Evolutionary conservation across 2,797 vertebrate species (phyloP).

Genomic region (Xenentodon cancila): DNA sequence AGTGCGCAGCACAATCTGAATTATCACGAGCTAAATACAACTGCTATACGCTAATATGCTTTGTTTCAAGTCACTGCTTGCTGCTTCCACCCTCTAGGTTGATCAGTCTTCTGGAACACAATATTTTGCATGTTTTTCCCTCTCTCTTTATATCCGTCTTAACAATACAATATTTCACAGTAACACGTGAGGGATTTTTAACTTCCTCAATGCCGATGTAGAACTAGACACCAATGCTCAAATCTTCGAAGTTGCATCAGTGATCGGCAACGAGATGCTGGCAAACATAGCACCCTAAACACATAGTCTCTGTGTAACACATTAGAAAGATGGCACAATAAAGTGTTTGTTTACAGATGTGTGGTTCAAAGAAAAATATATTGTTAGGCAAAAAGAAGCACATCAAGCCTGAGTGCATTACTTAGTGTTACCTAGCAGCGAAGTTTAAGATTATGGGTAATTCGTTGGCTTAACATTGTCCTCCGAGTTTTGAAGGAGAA

Average conservation of each 20-base stretch:
- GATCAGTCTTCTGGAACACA: conserved; percentile 14
- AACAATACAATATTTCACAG: neutral
- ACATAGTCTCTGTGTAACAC: too few relatives aligned
- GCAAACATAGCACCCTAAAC: neutral
- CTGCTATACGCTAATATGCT: conserved; percentile 26
- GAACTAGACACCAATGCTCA: neutral
- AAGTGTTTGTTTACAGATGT: too few relatives aligned
- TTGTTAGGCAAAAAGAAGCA: too few relatives aligned
- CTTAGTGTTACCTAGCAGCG: too few relatives aligned
- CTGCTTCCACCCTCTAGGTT: conserved; percentile 54
- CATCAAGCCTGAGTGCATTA: too few relatives aligned
- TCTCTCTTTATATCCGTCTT: neutral
- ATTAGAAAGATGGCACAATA: too few relatives aligned
- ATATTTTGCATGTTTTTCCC: conserved; percentile 48
- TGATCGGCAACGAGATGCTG: conserved; percentile 22
- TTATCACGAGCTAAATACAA: conserved; percentile 51
- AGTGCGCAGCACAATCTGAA: conserved; percentile 44
- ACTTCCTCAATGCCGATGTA: neutral
- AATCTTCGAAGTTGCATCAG: conserved; percentile 3
- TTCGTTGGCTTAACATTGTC: too few relatives aligned
- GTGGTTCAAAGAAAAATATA: too few relatives aligned
- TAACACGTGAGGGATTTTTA: neutral
- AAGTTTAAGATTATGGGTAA: too few relatives aligned
- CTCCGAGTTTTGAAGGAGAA: neutral
- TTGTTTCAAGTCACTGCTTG: conserved; percentile 51